A percentile compares a stretch with the other conserved stretches of the same genome.
Evolutionary conservation across 2,888 invertebrate genomes (phyloP).

Genomic region (Dorcus hopei): DNA sequence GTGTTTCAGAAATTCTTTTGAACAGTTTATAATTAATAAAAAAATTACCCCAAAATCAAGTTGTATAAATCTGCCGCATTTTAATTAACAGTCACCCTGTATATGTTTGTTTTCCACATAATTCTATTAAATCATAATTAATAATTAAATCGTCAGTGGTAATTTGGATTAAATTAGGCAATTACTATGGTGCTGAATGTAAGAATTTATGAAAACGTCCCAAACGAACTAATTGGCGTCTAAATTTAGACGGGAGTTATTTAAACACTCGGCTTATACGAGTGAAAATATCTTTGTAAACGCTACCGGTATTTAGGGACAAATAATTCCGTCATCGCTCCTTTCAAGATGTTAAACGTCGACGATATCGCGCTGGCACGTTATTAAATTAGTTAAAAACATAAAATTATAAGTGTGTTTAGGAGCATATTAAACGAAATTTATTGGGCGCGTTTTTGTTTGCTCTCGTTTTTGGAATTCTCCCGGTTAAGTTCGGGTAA

Average conservation of each 20-base stretch:
- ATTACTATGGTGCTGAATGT: constrained; percentile 13
- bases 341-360: constrained; percentile 17
- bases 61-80: too few relatives aligned
- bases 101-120: too few relatives aligned
- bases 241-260: constrained; percentile 25
- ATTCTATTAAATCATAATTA: too few relatives aligned
- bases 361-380: constrained; percentile 13
- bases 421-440: constrained; percentile 18
- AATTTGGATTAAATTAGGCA: neutral
- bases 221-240: constrained; percentile 30
- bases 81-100: too few relatives aligned
- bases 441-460: constrained; percentile 12
- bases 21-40: too few relatives aligned
- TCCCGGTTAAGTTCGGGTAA: neutral
- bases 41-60: too few relatives aligned
- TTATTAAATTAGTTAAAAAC: constrained; percentile 19
- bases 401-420: constrained; percentile 5
- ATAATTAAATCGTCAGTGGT: too few relatives aligned
- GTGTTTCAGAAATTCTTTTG: too few relatives aligned
- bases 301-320: constrained; percentile 30
- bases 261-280: neutral
- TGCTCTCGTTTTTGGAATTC: neutral
- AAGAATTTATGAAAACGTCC: constrained; percentile 21
- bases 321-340: constrained; percentile 30
- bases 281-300: constrained; percentile 13